Base-by-base conservation (phyloP, 1,140 invertebrate species). In the Leptinotarsa lineolata region DNA sequence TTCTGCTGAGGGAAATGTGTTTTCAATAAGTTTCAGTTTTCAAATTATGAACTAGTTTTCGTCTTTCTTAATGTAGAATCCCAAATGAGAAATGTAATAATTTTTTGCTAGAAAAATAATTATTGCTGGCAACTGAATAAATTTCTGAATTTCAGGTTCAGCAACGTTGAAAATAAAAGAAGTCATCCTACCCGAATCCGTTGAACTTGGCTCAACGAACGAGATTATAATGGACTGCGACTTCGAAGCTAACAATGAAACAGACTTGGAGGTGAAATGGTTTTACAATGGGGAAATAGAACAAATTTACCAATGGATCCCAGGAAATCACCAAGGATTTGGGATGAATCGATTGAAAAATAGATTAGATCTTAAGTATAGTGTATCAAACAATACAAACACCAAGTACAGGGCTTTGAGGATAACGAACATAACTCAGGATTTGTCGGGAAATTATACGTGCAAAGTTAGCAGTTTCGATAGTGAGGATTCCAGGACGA, bases 291-390 rank as follows among this genome's bases (percentile, higher is more conserved):
- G 78, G 12, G 22, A 76, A 16, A 70, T 72, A 20, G 72, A 80
- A 20, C 74, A 76, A 67, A 79, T 82, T 4, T 82, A 81, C 65
- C 81, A 82, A 68, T 82, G 81, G 81, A 75, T 82, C 13, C 77
- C 79, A 44, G 64, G 67, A 44, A 15, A 20, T 39, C 59, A 70
- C 0, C 46, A 65, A 2, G 75, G 75, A 1, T 77, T 71, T 24
- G 74, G 73, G 4, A 66, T 74, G 48, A 73, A 75, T 16, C 22
- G 30, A 5, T 74, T 80, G 8, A 81, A 79, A 58, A 61, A 80
- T 20, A 22, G 73, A 16, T 75, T 82, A 16, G 81, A 82, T 70
- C 20, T 68, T 6, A 77, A 13, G 18, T 81, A 77, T 68, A 75
- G 72, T 13, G 76, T 72, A 0, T 75, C 80, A 3, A 71, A 78